Base-by-base conservation (phyloP, 2,888 invertebrate genomes). In the Blastobasis lacticolella region DNA sequence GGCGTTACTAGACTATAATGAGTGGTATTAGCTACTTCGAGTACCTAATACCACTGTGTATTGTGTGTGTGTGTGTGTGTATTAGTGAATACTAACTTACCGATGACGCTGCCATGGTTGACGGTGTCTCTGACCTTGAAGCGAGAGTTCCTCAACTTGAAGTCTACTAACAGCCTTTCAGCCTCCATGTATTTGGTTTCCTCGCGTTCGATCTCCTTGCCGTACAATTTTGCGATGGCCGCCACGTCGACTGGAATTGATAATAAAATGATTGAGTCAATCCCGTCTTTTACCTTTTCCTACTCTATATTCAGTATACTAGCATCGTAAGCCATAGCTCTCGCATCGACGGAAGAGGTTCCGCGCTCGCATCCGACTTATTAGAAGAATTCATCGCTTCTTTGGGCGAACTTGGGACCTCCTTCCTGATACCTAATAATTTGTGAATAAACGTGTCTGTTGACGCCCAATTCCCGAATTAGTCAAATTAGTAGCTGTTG, bases 91-190 rank as follows among this genome's bases (percentile, higher is more conserved):
- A 23, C 3, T 23, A 23, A 65, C 76, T 84, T 86, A 91, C 95
- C 94, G 64, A 95, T 92, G 52, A 94, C 90, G 61, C 93, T 94
- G 67, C 93, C 93, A 49, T 92, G 91, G 75, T 94, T 94, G 55
- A 94, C 89, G 6, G 92, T 90, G 63, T 95, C 94, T 57, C 90
- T 81, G 23, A 94, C 91, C 62, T 92, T 91, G 80, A 94, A 94
- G 63, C 92, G 81, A 5, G 94, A 91, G 55, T 91, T 91, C 55
- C 90, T 90, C 55, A 94, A 80, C 64, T 91, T 92, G 78, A 94
- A 94, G 76, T 94, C 94, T 0, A 94, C 90, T 23, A 90, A 73
- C 65, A 94, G 81, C 53, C 92, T 90, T 4, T 92, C 91, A 4
- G 93, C 92, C 61, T 88, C 88, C 92, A 94, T 92, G 70, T 91